phyloP scores from a whole-genome alignment of 2,797 vertebrate genomes.

The Thamnophis elegans region DNA sequence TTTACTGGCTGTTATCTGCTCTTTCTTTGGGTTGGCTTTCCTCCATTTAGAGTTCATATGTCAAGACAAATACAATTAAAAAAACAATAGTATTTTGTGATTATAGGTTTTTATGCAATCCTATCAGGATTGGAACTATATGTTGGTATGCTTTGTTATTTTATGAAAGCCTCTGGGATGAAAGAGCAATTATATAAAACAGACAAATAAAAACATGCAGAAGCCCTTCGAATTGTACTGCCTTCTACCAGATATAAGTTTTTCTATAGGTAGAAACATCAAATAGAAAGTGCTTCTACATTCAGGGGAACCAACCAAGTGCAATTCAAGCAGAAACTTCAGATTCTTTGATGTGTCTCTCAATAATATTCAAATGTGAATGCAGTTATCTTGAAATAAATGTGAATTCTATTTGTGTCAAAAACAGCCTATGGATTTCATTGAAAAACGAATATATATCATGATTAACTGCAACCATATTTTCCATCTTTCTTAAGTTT shows the following conservation, averaged over 20 bases:
- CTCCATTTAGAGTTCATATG: neutral
- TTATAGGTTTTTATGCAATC: neutral
- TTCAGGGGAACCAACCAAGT: neutral
- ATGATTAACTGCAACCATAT: neutral
- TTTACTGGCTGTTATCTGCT: neutral
- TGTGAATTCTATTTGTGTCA: neutral
- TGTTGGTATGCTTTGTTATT: neutral
- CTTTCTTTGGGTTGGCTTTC: neutral
- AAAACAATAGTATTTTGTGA: neutral
- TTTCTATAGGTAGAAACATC: neutral
- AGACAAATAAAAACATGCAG: neutral
- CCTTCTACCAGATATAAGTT: neutral
- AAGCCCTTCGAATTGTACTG: neutral
- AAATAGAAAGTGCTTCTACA: neutral
- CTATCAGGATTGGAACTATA: neutral
- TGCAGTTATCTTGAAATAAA: neutral
- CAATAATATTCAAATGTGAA: neutral
- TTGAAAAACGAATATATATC: neutral
- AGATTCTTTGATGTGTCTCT: neutral
- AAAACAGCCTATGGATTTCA: neutral
- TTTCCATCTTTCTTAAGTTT: neutral
- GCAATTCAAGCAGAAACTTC: neutral
- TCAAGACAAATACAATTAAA: neutral
- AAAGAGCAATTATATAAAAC: neutral
- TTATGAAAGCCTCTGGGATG: neutral